phyloP scores from a whole-genome alignment of 2,113 vertebrate genomes.

The Pungitius pungitius region DNA sequence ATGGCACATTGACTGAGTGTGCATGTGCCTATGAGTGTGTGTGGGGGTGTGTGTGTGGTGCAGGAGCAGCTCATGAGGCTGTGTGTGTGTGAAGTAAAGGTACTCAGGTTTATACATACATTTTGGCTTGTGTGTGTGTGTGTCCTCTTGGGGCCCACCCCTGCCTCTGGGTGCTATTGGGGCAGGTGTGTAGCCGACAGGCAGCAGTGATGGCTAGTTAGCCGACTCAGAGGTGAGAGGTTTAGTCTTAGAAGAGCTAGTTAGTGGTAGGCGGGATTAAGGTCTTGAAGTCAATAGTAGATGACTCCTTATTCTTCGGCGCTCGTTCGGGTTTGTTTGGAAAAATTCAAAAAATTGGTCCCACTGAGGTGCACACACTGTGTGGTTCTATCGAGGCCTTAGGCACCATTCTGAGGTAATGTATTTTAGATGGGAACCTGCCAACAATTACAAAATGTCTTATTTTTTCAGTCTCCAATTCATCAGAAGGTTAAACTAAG shows the following conservation, averaged over 20 bases:
- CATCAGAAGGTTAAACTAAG: neutral
- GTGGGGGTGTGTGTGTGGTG: neutral
- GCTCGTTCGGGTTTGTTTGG: slow-evolving; percentile 50
- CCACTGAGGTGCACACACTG: slow-evolving; percentile 65
- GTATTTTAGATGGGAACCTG: slow-evolving; percentile 40
- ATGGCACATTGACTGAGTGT: slow-evolving; percentile 40
- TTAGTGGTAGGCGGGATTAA: slow-evolving; percentile 70
- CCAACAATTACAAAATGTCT: slow-evolving; percentile 37
- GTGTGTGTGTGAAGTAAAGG: neutral
- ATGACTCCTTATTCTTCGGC: slow-evolving; percentile 61
- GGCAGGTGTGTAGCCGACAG: slow-evolving; percentile 82
- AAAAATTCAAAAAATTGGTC: slow-evolving; percentile 73
- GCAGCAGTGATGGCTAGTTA: slow-evolving; percentile 75
- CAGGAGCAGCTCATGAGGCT: slow-evolving; percentile 3
- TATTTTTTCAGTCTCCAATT: slow-evolving; percentile 15
- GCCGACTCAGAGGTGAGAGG: slow-evolving; percentile 70
- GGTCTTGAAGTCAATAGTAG: slow-evolving; percentile 67
- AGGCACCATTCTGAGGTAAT: slow-evolving; percentile 53
- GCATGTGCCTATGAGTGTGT: slow-evolving; percentile 22
- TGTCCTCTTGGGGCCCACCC: slow-evolving; percentile 64
- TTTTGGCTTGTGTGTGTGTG: slow-evolving; percentile 4
- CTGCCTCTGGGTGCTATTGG: slow-evolving; percentile 73
- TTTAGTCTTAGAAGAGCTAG: slow-evolving; percentile 69
- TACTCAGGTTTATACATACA: neutral
- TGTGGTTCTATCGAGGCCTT: slow-evolving; percentile 52